These are phyloP conservation scores for human (Homo sapiens) DNA, from an alignment of 2,113 vertebrate species.

Conservation along the genomic window DNA sequence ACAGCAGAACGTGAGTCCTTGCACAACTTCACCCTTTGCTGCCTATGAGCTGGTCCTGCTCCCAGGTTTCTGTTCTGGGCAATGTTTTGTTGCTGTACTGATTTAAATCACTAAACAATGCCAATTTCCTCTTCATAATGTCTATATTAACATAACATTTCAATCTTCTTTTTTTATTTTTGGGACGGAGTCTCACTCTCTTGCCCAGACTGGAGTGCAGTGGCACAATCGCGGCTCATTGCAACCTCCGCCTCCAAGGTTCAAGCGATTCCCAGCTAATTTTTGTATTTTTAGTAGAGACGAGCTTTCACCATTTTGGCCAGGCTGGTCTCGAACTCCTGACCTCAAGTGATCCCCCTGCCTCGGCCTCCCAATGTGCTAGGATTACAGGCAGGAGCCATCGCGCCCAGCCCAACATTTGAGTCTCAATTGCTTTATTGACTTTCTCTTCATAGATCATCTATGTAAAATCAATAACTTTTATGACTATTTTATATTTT, in stretches of 20 bases:
- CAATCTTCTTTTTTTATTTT: neutral
- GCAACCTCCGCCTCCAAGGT: too few relatives aligned
- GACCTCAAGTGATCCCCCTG: too few relatives aligned
- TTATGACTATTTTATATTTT: neutral
- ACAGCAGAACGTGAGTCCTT: neutral
- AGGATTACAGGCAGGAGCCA: too few relatives aligned
- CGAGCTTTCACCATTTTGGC: too few relatives aligned
- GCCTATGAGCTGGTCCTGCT: rapidly evolving
- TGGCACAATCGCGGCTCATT: too few relatives aligned
- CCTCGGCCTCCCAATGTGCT: too few relatives aligned
- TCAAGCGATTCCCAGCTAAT: too few relatives aligned
- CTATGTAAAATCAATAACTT: neutral
- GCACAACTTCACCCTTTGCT: rapidly evolving
- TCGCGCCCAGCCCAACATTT: neutral
- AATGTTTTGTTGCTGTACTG: neutral
- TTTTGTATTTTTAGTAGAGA: too few relatives aligned
- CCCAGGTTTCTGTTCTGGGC: neutral
- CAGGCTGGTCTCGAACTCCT: too few relatives aligned
- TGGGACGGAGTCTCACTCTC: too few relatives aligned
- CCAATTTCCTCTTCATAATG: neutral
- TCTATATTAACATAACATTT: neutral
- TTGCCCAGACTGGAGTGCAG: too few relatives aligned
- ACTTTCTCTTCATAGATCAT: neutral
- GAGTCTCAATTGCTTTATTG: neutral
- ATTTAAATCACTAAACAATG: neutral